phyloP scores from a whole-genome alignment of 2,113 vertebrate genomes.

The Antechinus stuartii region DNA sequence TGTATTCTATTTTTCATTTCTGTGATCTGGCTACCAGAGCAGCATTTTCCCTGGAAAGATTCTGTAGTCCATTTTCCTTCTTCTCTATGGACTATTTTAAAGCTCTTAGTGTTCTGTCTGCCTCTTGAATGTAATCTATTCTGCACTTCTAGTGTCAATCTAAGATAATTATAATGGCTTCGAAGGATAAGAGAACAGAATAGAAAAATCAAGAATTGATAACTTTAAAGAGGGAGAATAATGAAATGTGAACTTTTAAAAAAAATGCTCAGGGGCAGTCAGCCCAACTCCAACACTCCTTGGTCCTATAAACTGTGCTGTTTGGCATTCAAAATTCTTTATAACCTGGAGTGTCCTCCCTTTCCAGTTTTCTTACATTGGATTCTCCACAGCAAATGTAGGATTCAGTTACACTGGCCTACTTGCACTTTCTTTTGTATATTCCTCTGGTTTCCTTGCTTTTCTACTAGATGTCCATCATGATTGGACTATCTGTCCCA shows the following conservation, averaged over 20 bases:
- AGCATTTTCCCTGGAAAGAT: neutral
- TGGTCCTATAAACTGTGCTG: neutral
- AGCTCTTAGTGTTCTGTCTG: neutral
- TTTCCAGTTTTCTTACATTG: neutral
- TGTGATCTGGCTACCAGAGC: neutral
- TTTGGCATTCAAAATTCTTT: neutral
- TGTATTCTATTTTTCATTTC: neutral
- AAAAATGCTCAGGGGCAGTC: neutral
- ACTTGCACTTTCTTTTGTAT: neutral
- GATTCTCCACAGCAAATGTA: neutral
- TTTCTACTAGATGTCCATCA: neutral
- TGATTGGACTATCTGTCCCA: neutral
- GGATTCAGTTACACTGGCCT: neutral
- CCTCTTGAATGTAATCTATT: neutral
- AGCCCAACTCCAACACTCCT: neutral
- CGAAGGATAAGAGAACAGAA: neutral
- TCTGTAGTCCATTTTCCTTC: neutral
- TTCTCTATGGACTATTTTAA: neutral
- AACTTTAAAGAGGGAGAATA: neutral
- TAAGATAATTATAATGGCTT: constrained; percentile 11
- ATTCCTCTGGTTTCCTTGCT: neutral
- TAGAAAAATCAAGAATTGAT: neutral
- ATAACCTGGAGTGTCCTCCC: neutral
- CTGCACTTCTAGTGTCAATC: neutral
- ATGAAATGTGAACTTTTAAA: neutral